These are phyloP conservation scores for Elmis aenea DNA, from an alignment of 2,888 invertebrate species.

Conservation along the genomic window DNA sequence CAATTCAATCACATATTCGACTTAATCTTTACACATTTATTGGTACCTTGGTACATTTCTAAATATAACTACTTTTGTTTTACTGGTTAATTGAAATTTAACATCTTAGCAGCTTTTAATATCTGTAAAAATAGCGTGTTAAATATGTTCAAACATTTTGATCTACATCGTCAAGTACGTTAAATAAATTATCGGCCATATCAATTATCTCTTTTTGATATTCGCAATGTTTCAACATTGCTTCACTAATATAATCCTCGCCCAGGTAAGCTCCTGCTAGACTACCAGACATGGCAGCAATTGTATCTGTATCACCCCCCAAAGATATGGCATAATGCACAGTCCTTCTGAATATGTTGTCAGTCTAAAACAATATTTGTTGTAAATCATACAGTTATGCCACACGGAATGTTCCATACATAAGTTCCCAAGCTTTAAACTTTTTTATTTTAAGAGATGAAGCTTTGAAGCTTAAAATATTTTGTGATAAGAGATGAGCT, in stretches of 20 bases:
- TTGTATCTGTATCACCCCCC: conserved; percentile 75
- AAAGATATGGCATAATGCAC: conserved; percentile 65
- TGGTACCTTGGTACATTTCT: not conserved
- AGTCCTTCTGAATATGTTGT: conserved; percentile 58
- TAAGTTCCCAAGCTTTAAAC: too few species aligned
- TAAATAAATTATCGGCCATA: conserved; percentile 50
- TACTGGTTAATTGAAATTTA: not conserved
- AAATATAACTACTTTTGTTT: not conserved
- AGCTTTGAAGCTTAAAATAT: too few species aligned
- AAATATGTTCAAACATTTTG: too few species aligned
- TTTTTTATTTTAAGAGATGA: too few species aligned
- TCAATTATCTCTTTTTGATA: conserved; percentile 48
- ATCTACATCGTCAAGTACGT: conserved; percentile 7
- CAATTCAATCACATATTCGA: too few species aligned
- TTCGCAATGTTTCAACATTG: conserved; percentile 58
- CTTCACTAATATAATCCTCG: conserved; percentile 48
- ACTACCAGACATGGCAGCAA: conserved; percentile 69
- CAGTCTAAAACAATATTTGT: conserved; percentile 42
- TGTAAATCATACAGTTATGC: conserved; percentile 3
- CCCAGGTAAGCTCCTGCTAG: conserved; percentile 66
- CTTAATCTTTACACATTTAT: too few species aligned
- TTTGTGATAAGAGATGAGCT: too few species aligned
- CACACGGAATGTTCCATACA: conserved; percentile 8
- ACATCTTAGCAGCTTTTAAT: too few species aligned
- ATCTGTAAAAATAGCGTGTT: too few species aligned